A percentile compares a stretch with the other conserved stretches of the same genome.
Evolutionary conservation across 2,888 invertebrate species (phyloP).

Genomic region (Tolmerus cingulatus): DNA sequence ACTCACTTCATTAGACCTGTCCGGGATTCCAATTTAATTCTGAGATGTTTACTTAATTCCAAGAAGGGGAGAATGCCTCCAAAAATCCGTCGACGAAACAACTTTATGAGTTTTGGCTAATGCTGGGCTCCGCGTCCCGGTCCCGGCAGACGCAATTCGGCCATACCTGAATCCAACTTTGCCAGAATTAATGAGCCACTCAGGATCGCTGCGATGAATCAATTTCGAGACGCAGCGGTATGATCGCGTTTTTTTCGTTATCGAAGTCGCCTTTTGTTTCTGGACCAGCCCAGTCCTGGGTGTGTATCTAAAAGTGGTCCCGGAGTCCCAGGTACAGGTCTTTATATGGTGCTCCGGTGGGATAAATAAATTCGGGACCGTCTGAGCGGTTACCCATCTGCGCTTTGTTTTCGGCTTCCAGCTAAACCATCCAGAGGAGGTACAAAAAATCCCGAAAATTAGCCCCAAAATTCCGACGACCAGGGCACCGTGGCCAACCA

Average conservation of each 20-base stretch:
- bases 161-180: slow-evolving; percentile 4
- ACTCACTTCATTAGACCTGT: slow-evolving; percentile 37
- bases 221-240: slow-evolving; percentile 25
- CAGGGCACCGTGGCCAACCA: slow-evolving; percentile 27
- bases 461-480: slow-evolving; percentile 19
- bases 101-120: slow-evolving; percentile 39
- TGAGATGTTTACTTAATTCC: slow-evolving; percentile 42
- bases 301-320: not conserved
- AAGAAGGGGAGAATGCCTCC: slow-evolving; percentile 26
- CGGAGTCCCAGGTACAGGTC: not conserved
- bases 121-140: not conserved
- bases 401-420: slow-evolving; percentile 4
- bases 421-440: not conserved
- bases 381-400: slow-evolving; percentile 24
- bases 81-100: slow-evolving; percentile 35
- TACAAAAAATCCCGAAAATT: slow-evolving; percentile 30
- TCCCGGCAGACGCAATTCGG: not conserved
- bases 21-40: slow-evolving; percentile 35
- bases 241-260: slow-evolving; percentile 15
- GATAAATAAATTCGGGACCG: not conserved
- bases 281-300: not conserved
- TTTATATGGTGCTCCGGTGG: not conserved
- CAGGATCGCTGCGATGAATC: slow-evolving; percentile 29
- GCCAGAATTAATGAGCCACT: slow-evolving; percentile 24
- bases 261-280: slow-evolving; percentile 32